A percentile compares a stretch with the other conserved stretches of the same genome.
These are phyloP conservation scores for Buceros bicornis DNA, from an alignment of 2,797 vertebrate species.

Conservation along the genomic window DNA sequence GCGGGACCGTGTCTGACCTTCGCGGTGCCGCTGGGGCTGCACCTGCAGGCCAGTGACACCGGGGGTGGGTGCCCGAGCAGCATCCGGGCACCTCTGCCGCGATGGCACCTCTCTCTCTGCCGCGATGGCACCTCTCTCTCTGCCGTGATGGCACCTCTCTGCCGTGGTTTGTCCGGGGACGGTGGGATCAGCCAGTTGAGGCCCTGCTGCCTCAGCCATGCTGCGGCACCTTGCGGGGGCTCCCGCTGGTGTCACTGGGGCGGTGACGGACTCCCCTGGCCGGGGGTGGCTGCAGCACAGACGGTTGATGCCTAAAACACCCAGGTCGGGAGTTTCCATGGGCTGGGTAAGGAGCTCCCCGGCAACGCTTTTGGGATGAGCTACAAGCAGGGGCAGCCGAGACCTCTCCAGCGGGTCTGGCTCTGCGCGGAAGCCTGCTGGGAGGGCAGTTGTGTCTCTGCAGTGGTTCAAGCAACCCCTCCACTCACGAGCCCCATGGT, in stretches of 20 bases:
- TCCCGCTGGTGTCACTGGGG: background rate
- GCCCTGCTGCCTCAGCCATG: no score
- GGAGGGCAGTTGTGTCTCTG: background rate
- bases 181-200: no score
- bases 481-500: background rate
- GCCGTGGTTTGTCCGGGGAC: no score
- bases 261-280: background rate
- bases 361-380: background rate
- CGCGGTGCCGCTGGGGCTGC: background rate
- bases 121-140: no score
- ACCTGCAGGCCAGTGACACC: fast-evolving
- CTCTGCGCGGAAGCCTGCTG: no score
- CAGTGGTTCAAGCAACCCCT: background rate
- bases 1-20: background rate
- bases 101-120: no score
- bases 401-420: background rate
- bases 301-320: background rate
- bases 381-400: background rate
- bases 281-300: no score
- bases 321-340: background rate
- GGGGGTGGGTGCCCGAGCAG: background rate
- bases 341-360: background rate
- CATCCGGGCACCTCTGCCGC: no score
- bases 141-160: no score
- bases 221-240: no score